Base-by-base conservation (phyloP, 2,113 vertebrate species). In the Prinia subflava region DNA sequence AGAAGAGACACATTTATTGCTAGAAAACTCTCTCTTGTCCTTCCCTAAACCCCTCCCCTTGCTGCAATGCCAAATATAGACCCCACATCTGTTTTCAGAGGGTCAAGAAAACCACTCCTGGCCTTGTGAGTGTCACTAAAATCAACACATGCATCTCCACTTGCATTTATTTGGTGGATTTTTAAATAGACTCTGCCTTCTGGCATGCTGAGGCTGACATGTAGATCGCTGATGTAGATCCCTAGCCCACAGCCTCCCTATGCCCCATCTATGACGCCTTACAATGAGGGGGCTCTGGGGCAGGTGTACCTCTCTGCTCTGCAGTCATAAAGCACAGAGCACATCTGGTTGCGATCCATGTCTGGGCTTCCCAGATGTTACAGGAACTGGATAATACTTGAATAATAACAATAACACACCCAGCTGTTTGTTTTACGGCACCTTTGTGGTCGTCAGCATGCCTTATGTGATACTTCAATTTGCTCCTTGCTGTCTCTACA, bases 211-310 rank as follows among this genome's bases (percentile, higher is more conserved):
- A 74, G 41, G 46, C 42, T 82, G 49, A 53, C 31, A 10, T 17
- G 69, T 3, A 64, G 22, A 49, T n/a, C 60, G 10, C 15, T 55
- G 50, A 41, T 28, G 30, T 2, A 79, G 39, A n/a, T 64, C 39
- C 8, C 56, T 55, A 52, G 46, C 31, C 52, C 65, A 33, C 8
- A 30, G 47, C 63, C 71, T 41, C 28, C 52, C 37, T 30, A 15
- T 13, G 22, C 12, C 16, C 28, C 8, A 0, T 9, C 53, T n/a
- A 0, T 7, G 56, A 27, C 2, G 12, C 15, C 44, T 63, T 46
- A 49, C 23, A 56, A 1, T 0, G 18, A 39, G 18, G 15, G 27
- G 28, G 21, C 47, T 56, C 53, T 59, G 53, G 35, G 71, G 33
- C 20, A 68, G n/a, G 18, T 42, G 21, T 24, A 44, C 39, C 42